Base-by-base conservation (phyloP, 2,888 invertebrate genomes). In the Drosophila eohydei region DNA sequence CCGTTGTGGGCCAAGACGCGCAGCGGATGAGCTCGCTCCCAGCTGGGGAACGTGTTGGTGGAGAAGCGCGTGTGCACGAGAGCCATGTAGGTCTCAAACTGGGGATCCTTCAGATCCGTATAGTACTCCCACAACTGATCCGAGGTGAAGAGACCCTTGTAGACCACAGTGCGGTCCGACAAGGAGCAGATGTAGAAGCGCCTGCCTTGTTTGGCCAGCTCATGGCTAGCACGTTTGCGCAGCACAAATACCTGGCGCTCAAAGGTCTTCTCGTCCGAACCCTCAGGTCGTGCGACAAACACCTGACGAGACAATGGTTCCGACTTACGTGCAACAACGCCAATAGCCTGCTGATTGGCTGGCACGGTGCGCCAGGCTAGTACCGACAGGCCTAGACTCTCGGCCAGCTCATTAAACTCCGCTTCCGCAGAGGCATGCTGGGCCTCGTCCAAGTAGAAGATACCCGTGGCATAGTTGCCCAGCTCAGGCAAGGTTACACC, bases 1-100 rank as follows among this genome's bases (percentile, higher is more conserved):
- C 99, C 99, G 94, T 99, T 99, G 94, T 99, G 99, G 74, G 99
- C 99, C 83, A 99, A 94, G 26, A 93, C 92, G 63, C 99, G 96
- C 90, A 99, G 94, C 14, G 99, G 99, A 94, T 99, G 99, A 21
- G 99, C 99, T 88, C 99, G 95, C 93, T 99, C 99, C 99, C 99
- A 99, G 92, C 98, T 98, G 54, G 99, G 99, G 92, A 99, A 99
- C 32, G 99, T 99, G 93, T 99, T 99, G 78, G 99, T 99, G 14
- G 99, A 99, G 94, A 99, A 99, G 80, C 99, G 95, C 44, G 99
- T 99, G 93, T 99, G 99, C 8, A 99, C 98, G 92, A 99, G 93
- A 46, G 99, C 98, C 92, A 99, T 93, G 93, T 99, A 98, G 3
- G 98, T 98, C 88, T 98, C 97, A 94, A 97, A 99, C 81, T 95